Evolutionary conservation across 2,797 vertebrate genomes (phyloP), one percentile per base, ranked within the genome.

Genomic region (Acomys russatus): DNA sequence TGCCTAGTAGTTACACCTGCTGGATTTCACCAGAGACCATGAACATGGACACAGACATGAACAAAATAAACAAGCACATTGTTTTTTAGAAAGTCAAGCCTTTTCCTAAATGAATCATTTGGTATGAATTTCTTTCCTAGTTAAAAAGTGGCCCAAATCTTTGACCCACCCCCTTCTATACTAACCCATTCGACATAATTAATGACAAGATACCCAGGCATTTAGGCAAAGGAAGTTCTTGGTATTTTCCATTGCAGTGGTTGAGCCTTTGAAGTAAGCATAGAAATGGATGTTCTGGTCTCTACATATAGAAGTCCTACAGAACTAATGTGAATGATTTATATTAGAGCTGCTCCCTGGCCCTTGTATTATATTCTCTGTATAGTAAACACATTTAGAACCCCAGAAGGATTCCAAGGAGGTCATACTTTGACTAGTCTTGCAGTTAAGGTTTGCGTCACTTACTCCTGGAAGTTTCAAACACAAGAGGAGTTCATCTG

Each of bases 21-120:
- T 35, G 68, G 38, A 63, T 86, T 68, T 90, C 10, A 44, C 44
- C n/a, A 59, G 22, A 89, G 63, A 68, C 66, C 59, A 18, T 71
- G 6, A 89, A 38, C 2, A 14, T 35, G 30, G n/a, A 9, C 23
- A 80, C 18, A 95, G 68, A 86, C 22, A 59, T 22, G 38, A 74
- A 54, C 4, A 83, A 90, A 91, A 3, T 54, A 76, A 78, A 63
- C 30, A 88, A 90, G 85, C 33, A 59, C 10, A 85, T 25, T 49
- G 14, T 12, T 2, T 44, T 5, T 76, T 79, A 12, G 35, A 80
- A 88, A 85, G 79, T 12, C 22, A 78, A 23, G 0, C 23, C 35
- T 94, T 23, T 87, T 78, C 86, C 94, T 88, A 94, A 84, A 78
- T 92, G 78, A 87, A 20, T 94, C 30, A 80, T 73, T 79, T 77